A percentile compares a stretch with the other conserved stretches of the same genome.
These are phyloP conservation scores for Apteryx mantelli DNA, from an alignment of 2,113 vertebrate genomes.

Conservation along the genomic window DNA sequence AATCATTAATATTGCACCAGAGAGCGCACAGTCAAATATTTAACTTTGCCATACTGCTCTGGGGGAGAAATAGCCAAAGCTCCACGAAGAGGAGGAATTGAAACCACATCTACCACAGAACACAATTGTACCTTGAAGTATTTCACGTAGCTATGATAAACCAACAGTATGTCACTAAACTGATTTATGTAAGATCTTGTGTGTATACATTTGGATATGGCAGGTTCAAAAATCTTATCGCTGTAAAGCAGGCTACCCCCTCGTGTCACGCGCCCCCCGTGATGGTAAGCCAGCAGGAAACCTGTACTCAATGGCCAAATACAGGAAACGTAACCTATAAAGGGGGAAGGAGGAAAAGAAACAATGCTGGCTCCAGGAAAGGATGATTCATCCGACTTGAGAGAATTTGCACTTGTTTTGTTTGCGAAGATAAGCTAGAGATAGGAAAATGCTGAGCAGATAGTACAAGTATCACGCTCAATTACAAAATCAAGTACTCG, in stretches of 20 bases:
- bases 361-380: background rate
- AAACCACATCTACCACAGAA: background rate
- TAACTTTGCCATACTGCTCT: background rate
- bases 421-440: background rate
- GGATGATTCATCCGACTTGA: background rate
- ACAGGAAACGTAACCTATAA: background rate
- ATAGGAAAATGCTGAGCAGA: background rate
- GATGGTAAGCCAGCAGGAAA: background rate
- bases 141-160: background rate
- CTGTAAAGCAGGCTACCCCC: background rate
- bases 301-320: background rate
- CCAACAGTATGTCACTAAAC: accelerated
- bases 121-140: background rate
- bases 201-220: background rate
- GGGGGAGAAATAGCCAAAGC: background rate
- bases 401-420: background rate
- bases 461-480: accelerated
- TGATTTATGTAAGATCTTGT: accelerated
- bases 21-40: background rate
- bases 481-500: background rate
- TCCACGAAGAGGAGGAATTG: background rate
- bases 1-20: background rate
- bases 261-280: accelerated
- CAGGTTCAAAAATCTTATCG: background rate
- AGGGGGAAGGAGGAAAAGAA: background rate